These are phyloP conservation scores for Scrobipalpa atriplicella DNA, from an alignment of 2,888 invertebrate genomes.

Conservation along the genomic window DNA sequence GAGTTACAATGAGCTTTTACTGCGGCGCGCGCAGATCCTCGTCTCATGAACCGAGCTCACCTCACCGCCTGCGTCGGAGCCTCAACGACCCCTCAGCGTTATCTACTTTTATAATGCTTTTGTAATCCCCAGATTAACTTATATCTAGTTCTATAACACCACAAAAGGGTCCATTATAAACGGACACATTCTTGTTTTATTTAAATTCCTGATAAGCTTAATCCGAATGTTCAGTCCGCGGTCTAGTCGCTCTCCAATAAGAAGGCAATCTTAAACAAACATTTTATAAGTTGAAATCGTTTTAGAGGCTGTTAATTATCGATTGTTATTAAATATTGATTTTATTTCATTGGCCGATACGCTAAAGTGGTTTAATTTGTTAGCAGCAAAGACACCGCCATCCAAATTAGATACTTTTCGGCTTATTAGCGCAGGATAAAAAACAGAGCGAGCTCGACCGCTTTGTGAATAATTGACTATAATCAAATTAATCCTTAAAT, in stretches of 20 bases:
- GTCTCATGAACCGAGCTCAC: constrained; percentile 67
- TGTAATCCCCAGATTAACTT: constrained; percentile 48
- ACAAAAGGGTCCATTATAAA: constrained; percentile 40
- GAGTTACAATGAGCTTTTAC: constrained; percentile 82
- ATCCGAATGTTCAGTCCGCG: constrained; percentile 9
- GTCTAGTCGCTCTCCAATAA: constrained; percentile 10
- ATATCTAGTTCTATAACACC: constrained; percentile 38
- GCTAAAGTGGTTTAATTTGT: constrained; percentile 82
- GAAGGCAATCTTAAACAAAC: constrained; percentile 58
- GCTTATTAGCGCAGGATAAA: constrained; percentile 78
- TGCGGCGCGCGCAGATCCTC: constrained; percentile 60
- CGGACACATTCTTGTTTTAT: constrained; percentile 9
- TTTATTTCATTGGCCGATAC: constrained; percentile 75
- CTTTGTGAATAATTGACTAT: constrained; percentile 82
- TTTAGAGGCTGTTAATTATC: constrained; percentile 78
- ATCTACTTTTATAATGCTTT: constrained; percentile 62
- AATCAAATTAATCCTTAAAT: constrained; percentile 83
- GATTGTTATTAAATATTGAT: constrained; percentile 80
- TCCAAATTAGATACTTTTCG: constrained; percentile 79
- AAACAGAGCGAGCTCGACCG: constrained; percentile 73
- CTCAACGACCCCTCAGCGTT: constrained; percentile 54
- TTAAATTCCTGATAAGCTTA: constrained; percentile 31
- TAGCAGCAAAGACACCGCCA: constrained; percentile 79
- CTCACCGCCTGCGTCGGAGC: constrained; percentile 31
- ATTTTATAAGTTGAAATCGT: constrained; percentile 62